A percentile compares a stretch with the other conserved stretches of the same genome.
Evolutionary conservation across 2,113 vertebrate species (phyloP).

Genomic region (Gymnobelideus leadbeateri): DNA sequence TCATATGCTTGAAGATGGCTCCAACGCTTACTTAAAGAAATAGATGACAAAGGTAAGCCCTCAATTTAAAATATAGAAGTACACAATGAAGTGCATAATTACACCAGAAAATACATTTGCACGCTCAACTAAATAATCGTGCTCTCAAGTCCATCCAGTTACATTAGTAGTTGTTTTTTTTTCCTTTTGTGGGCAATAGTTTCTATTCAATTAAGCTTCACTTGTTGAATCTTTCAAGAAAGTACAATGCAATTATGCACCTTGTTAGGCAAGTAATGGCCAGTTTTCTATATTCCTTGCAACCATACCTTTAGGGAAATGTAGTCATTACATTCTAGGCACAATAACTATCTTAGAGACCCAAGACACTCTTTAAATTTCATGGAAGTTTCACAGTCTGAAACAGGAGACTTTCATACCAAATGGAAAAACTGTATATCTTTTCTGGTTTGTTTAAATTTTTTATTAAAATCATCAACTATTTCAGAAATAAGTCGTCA

Average conservation of each 20-base stretch:
- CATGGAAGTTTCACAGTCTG: background rate
- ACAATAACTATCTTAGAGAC: slow-evolving; percentile 32
- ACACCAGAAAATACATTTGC: background rate
- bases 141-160: background rate
- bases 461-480: slow-evolving; percentile 21
- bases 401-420: background rate
- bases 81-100: background rate
- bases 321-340: slow-evolving; percentile 6
- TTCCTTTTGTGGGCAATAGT: background rate
- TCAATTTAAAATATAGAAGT: background rate
- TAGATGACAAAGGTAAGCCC: background rate
- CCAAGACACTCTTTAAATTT: slow-evolving; percentile 11
- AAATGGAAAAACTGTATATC: background rate
- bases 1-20: background rate
- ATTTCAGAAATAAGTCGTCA: background rate
- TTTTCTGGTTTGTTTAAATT: slow-evolving; percentile 42
- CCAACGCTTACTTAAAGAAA: background rate
- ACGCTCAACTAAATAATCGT: background rate
- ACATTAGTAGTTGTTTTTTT: background rate
- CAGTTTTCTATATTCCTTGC: background rate
- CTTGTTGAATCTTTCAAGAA: background rate
- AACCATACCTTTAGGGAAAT: background rate
- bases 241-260: background rate
- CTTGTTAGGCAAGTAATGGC: background rate
- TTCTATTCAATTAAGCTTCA: background rate